Conservation (phyloP, 1,140 invertebrate species). For the Drosophila nigromelanica region DNA sequence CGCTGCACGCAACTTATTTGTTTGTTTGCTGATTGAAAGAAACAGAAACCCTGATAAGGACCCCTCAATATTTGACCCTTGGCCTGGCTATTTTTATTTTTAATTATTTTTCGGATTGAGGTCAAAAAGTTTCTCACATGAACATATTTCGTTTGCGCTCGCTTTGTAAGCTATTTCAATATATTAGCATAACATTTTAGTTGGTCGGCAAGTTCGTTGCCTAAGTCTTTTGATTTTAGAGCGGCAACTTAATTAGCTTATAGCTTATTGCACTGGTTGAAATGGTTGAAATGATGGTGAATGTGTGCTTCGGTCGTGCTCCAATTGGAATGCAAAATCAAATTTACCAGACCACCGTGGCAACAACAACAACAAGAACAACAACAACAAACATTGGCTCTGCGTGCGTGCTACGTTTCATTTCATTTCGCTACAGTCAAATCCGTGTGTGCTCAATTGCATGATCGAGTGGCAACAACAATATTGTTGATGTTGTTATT, state of each 20-base stretch:
- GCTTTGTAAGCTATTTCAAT: not conserved
- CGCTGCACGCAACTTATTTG: constrained; percentile 71
- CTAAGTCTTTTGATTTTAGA: constrained; percentile 49
- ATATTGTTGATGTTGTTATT: constrained; percentile 1
- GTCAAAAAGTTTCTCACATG: constrained; percentile 6
- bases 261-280: constrained; percentile 48
- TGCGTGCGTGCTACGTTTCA: constrained; percentile 77
- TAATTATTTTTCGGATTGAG: not conserved
- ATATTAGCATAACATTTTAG: constrained; percentile 4
- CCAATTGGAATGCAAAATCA: constrained; percentile 78
- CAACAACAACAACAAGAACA: constrained; percentile 44
- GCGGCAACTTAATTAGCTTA: constrained; percentile 67
- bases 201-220: constrained; percentile 45
- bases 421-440: constrained; percentile 81
- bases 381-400: constrained; percentile 24
- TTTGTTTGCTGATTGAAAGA: constrained; percentile 44
- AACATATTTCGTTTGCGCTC: not conserved
- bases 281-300: constrained; percentile 60
- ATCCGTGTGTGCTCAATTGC: constrained; percentile 80
- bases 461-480: constrained; percentile 65
- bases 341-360: constrained; percentile 69
- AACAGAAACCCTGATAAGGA: constrained; percentile 39
- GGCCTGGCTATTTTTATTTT: not conserved
- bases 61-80: constrained; percentile 42
- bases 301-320: constrained; percentile 70